Conservation (phyloP, 2,888 invertebrate genomes). For the Drosophila longiperda region DNA sequence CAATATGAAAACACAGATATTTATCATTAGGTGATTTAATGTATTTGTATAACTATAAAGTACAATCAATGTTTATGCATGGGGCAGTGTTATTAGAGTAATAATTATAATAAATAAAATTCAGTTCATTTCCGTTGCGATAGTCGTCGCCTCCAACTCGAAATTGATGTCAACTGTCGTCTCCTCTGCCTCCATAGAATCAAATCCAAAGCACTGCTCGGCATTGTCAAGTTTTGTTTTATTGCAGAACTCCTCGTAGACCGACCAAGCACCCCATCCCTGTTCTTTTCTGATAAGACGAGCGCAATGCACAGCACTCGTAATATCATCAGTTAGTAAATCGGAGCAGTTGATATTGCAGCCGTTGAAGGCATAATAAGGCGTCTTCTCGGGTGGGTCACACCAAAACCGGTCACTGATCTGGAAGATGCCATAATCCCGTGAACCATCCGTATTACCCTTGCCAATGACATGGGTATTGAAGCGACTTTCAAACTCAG, state of each 20-base stretch:
- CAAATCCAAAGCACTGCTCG: conserved; percentile 62
- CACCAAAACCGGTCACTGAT: conserved; percentile 85
- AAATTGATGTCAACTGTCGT: neutral
- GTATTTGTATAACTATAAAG: conserved; percentile 5
- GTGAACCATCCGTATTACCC: conserved; percentile 85
- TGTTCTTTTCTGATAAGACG: conserved; percentile 78
- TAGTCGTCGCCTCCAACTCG: conserved; percentile 31
- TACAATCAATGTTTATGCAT: conserved; percentile 33
- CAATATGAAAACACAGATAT: conserved; percentile 1
- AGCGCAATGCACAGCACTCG: conserved; percentile 79
- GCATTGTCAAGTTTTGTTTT: conserved; percentile 61
- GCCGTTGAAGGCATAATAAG: conserved; percentile 73
- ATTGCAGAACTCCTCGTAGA: conserved; percentile 79
- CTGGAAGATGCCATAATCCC: conserved; percentile 85
- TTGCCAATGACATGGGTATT: conserved; percentile 85
- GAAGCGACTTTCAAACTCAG: conserved; percentile 83
- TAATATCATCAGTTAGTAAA: conserved; percentile 82
- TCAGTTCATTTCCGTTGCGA: conserved; percentile 37
- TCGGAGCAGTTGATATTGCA: conserved; percentile 81
- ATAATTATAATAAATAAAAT: conserved; percentile 38
- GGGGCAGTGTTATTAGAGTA: conserved; percentile 58
- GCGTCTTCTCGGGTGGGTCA: conserved; percentile 65
- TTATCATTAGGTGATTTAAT: conserved; percentile 14
- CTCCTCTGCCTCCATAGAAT: neutral
- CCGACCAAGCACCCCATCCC: conserved; percentile 84